Conservation (phyloP, 2,888 invertebrate genomes). For the Cataglyphis cursor region DNA sequence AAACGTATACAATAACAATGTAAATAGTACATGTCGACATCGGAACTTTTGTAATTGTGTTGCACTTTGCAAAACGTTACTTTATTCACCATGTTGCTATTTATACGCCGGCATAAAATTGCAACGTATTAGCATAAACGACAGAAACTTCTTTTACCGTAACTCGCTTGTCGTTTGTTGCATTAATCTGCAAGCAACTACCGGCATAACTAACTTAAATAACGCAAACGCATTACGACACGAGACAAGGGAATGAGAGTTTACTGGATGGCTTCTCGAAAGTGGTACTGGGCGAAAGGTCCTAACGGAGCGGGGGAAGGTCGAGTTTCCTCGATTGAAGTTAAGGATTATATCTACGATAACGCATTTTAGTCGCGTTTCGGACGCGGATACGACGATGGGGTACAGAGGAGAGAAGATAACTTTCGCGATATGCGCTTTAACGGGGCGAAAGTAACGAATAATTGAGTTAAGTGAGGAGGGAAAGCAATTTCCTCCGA, state of each 20-base stretch:
- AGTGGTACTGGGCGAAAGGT: not conserved
- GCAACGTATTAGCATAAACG: slow-evolving; percentile 30
- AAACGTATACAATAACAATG: not conserved
- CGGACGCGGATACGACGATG: not conserved
- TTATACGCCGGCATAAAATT: slow-evolving; percentile 14
- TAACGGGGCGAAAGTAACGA: slow-evolving; percentile 68
- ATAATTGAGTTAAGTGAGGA: slow-evolving; percentile 66
- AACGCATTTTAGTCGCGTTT: slow-evolving; percentile 58
- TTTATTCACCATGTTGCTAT: slow-evolving; percentile 16
- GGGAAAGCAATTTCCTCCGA: slow-evolving; percentile 64
- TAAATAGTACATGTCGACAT: slow-evolving; percentile 14
- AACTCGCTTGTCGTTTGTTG: slow-evolving; percentile 30
- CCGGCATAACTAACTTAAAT: slow-evolving; percentile 25
- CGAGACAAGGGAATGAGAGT: slow-evolving; percentile 28
- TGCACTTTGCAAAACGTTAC: slow-evolving; percentile 14
- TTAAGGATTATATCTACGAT: slow-evolving; percentile 60
- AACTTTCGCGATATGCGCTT: slow-evolving; percentile 66
- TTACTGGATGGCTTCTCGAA: slow-evolving; percentile 31
- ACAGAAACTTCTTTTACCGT: slow-evolving; percentile 10
- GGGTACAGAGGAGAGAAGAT: slow-evolving; percentile 1
- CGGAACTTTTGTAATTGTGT: slow-evolving; percentile 17
- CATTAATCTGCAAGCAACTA: slow-evolving; percentile 26
- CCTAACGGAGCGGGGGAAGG: not conserved
- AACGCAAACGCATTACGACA: slow-evolving; percentile 39
- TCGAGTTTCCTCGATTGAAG: slow-evolving; percentile 57